phyloP scores from a whole-genome alignment of 2,113 vertebrate genomes.

The Illadopsis cleaveri region DNA sequence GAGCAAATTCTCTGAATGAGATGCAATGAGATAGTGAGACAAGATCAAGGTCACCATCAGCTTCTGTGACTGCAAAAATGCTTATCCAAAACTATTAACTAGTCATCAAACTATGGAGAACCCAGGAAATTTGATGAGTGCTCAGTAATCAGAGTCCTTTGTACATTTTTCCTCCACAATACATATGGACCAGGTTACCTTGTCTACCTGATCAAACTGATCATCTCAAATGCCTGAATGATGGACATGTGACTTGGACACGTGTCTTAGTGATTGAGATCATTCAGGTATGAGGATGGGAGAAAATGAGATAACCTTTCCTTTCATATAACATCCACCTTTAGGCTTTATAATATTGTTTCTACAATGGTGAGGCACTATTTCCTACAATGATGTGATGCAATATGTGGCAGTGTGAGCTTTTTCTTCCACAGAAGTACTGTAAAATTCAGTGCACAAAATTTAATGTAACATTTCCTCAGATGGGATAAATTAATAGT shows the following conservation, averaged over 20 bases:
- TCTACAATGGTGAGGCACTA: background rate
- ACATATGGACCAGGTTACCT: background rate
- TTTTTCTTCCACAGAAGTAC: background rate
- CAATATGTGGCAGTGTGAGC: background rate
- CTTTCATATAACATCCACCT: background rate
- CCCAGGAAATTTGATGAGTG: background rate
- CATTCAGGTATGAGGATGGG: background rate
- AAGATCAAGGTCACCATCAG: background rate
- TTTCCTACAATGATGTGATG: background rate
- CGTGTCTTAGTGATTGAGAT: background rate
- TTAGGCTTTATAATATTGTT: background rate
- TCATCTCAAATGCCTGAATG: background rate
- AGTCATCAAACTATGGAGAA: background rate
- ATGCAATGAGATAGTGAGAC: background rate
- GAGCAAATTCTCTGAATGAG: background rate
- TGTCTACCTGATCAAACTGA: background rate
- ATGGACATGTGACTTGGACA: background rate
- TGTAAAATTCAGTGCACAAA: background rate
- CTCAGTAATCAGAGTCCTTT: background rate
- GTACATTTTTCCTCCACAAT: background rate
- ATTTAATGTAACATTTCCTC: background rate
- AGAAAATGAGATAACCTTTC: background rate
- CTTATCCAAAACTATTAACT: background rate
- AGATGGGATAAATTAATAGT: background rate
- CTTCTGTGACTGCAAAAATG: background rate